These are phyloP conservation scores for Caenorhabditis virilis DNA, from an alignment of 2,888 invertebrate genomes.

Conservation along the genomic window DNA sequence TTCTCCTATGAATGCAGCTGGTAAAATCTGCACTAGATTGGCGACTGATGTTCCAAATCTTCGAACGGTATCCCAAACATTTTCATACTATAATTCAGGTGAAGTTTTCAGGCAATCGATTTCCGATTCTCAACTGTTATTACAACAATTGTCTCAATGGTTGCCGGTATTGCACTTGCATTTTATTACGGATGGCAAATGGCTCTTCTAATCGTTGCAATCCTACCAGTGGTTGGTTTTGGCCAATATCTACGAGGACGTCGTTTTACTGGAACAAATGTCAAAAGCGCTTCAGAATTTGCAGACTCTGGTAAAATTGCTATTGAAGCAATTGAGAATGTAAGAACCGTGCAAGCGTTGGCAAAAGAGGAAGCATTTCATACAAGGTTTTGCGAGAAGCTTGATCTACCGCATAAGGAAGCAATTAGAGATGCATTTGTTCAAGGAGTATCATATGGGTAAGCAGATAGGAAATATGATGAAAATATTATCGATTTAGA, in stretches of 20 bases:
- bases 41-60: conserved; percentile 71
- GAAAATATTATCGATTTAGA: no score
- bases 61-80: conserved; percentile 54
- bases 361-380: conserved; percentile 69
- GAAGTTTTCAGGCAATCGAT: conserved; percentile 69
- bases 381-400: conserved; percentile 52
- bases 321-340: conserved; percentile 71
- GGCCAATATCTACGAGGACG: conserved; percentile 48
- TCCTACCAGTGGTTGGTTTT: conserved; percentile 68
- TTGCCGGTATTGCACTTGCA: conserved; percentile 62
- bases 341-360: conserved; percentile 70
- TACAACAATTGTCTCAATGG: conserved; percentile 65
- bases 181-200: conserved; percentile 72
- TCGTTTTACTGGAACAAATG: conserved; percentile 69
- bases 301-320: conserved; percentile 69
- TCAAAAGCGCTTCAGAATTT: conserved; percentile 71
- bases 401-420: conserved; percentile 53
- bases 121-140: conserved; percentile 69
- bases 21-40: conserved; percentile 70
- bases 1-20: conserved; percentile 68
- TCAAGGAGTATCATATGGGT: conserved; percentile 55
- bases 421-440: conserved; percentile 51
- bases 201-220: conserved; percentile 70
- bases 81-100: background rate
- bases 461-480: no score